A percentile compares a stretch with the other conserved stretches of the same genome.
Evolutionary conservation across 2,113 vertebrate genomes (phyloP).

Genomic region (Prinia subflava): DNA sequence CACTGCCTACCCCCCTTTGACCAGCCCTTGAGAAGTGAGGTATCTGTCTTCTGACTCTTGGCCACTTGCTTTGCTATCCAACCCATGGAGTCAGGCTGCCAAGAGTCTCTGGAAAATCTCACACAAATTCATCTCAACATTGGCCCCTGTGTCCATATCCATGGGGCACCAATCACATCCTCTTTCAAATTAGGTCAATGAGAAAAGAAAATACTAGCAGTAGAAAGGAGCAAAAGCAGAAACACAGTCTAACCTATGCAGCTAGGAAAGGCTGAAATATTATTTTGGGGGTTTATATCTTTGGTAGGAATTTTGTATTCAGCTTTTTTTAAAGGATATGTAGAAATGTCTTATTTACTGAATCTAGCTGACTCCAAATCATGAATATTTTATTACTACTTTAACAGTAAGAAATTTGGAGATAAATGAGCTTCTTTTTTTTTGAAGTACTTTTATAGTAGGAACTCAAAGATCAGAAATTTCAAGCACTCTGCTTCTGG

Average conservation of each 20-base stretch:
- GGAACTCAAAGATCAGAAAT: background rate
- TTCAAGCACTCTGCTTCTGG: background rate
- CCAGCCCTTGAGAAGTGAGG: background rate
- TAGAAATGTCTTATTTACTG: background rate
- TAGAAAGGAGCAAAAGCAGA: background rate
- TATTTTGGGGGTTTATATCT: background rate
- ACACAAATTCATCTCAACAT: background rate
- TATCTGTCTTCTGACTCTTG: background rate
- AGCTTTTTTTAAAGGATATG: background rate
- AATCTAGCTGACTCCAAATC: background rate
- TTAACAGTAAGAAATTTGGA: background rate
- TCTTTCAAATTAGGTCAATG: background rate
- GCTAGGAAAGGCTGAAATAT: background rate
- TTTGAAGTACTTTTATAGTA: background rate
- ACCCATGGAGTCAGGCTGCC: background rate
- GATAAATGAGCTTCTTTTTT: background rate
- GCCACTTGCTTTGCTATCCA: background rate
- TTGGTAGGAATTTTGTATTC: background rate
- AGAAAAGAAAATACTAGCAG: background rate
- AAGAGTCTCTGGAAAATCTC: background rate
- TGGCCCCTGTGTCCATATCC: background rate
- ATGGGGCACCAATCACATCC: background rate
- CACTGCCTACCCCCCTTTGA: background rate
- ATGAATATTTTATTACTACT: background rate
- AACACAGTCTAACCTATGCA: background rate